These are phyloP conservation scores for Drymonia ruficornis DNA, from an alignment of 2,888 invertebrate species.

Conservation along the genomic window DNA sequence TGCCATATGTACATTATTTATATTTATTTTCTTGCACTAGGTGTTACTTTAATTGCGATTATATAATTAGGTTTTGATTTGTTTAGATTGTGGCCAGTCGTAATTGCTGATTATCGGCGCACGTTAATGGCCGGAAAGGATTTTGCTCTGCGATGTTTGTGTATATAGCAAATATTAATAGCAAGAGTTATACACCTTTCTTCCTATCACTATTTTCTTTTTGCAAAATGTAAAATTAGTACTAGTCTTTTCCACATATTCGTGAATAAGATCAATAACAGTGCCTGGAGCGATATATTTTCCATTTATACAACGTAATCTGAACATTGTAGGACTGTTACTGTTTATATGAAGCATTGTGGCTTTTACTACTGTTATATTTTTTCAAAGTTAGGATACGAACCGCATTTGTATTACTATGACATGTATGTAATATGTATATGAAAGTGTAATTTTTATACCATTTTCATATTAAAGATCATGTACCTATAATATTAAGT, in stretches of 20 bases:
- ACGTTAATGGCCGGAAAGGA: conserved; percentile 51
- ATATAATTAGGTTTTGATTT: conserved; percentile 51
- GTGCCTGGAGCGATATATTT: conserved; percentile 76
- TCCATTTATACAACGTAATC: conserved; percentile 66
- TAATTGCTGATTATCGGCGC: conserved; percentile 22
- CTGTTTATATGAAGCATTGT: conserved; percentile 71
- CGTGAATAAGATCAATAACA: conserved; percentile 60
- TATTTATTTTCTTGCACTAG: conserved; percentile 63
- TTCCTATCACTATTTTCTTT: conserved; percentile 44
- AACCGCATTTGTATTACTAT: conserved; percentile 80
- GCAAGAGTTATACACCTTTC: conserved; percentile 68
- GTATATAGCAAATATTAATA: conserved; percentile 68
- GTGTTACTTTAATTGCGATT: conserved; percentile 58
- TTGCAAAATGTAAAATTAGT: conserved; percentile 39
- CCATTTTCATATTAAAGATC: conserved; percentile 83
- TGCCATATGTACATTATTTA: conserved; percentile 79
- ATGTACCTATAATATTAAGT: conserved; percentile 80
- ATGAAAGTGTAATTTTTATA: conserved; percentile 84
- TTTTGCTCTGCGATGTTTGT: conserved; percentile 78
- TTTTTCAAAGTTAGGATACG: conserved; percentile 78
- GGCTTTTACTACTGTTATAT: conserved; percentile 83
- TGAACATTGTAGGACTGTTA: conserved; percentile 64
- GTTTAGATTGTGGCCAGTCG: conserved; percentile 30
- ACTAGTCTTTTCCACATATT: conserved; percentile 22
- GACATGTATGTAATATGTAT: conserved; percentile 74